Evolutionary conservation across 2,797 vertebrate species (phyloP).

Genomic region (Poeciliopsis turneri): DNA sequence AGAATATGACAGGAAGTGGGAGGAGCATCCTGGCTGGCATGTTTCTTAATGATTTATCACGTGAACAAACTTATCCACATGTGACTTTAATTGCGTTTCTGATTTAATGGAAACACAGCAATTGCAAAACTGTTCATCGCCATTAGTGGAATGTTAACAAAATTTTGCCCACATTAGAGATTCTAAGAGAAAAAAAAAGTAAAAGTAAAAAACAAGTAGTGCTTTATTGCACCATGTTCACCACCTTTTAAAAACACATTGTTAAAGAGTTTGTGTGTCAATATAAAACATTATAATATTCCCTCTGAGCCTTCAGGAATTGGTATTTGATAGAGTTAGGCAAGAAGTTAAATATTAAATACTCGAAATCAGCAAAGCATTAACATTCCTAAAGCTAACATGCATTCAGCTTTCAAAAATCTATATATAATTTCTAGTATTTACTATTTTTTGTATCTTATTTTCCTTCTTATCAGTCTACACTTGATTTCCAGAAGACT

Average conservation of each 20-base stretch:
- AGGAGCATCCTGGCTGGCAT: no score
- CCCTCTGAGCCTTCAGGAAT: not conserved
- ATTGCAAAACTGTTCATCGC: no score
- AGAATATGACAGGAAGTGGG: no score
- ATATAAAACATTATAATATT: not conserved
- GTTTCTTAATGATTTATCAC: no score
- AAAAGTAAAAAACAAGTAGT: not conserved
- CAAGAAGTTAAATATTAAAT: not conserved
- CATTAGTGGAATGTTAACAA: no score
- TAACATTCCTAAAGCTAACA: not conserved
- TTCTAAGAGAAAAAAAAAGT: no score
- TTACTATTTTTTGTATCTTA: not conserved
- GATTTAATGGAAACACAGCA: no score
- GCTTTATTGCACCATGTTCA: not conserved
- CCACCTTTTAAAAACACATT: not conserved
- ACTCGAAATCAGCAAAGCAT: not conserved
- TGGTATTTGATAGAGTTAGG: not conserved
- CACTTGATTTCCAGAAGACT: not conserved
- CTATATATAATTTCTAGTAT: no score
- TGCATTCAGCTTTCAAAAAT: not conserved
- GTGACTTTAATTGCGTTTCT: no score
- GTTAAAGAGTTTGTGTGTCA: not conserved
- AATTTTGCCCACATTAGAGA: no score
- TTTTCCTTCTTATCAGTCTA: not conserved
- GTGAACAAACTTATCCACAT: no score